A percentile compares a stretch with the other conserved stretches of the same genome.
Evolutionary conservation across 2,113 vertebrate genomes (phyloP).

Genomic region (Apaloderma vittatum): DNA sequence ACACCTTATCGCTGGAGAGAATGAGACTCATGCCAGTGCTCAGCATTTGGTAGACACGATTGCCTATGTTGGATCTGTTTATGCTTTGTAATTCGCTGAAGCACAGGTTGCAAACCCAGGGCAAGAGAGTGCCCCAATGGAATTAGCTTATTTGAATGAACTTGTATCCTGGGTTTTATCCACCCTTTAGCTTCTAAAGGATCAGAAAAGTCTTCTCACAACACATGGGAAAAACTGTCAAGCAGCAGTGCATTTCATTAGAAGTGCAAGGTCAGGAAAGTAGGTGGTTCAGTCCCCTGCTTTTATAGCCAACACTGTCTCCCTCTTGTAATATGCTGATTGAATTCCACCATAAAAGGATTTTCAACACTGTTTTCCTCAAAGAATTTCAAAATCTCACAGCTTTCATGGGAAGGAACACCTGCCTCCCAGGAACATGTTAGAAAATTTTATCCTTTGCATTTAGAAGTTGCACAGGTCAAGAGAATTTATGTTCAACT

Average conservation of each 20-base stretch:
- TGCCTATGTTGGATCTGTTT: not conserved
- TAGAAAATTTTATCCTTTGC: not conserved
- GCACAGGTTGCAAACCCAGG: not conserved
- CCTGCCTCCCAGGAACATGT: not conserved
- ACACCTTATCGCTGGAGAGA: not conserved
- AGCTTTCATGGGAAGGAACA: not conserved
- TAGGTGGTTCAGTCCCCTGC: not conserved
- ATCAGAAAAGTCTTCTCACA: not conserved
- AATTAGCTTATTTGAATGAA: not conserved
- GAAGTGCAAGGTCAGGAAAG: not conserved
- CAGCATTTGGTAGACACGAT: not conserved
- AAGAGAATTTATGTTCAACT: not conserved
- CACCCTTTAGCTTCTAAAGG: not conserved
- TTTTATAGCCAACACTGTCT: not conserved
- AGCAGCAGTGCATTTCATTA: not conserved
- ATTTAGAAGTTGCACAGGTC: not conserved
- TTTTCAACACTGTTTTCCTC: not conserved
- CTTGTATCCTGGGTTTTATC: not conserved
- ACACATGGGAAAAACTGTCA: not conserved
- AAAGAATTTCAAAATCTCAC: not conserved
- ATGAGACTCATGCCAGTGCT: not conserved
- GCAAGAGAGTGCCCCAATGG: not conserved
- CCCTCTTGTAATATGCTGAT: not conserved
- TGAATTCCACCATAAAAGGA: not conserved
- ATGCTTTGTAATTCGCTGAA: not conserved